Conservation (phyloP, 2,888 invertebrate species). For the Aphrophora alni region DNA sequence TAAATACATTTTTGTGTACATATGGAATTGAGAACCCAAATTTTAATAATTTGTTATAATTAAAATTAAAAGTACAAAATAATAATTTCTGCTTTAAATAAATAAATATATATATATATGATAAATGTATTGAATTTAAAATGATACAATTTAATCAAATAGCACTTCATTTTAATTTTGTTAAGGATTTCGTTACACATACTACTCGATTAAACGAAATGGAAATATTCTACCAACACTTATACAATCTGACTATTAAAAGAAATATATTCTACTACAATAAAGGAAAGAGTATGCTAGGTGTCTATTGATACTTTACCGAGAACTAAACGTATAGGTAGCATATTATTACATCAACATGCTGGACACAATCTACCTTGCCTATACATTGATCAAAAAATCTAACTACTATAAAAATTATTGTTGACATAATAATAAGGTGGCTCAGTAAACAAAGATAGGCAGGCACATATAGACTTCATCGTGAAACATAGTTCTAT, state of each 20-base stretch:
- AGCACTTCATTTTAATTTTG: neutral
- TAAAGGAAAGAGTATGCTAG: neutral
- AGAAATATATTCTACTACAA: neutral
- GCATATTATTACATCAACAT: neutral
- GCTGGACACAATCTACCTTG: neutral
- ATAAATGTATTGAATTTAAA: too few relatives aligned
- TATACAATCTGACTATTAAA: neutral
- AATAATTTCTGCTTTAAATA: too few relatives aligned
- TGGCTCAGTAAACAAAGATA: too few relatives aligned
- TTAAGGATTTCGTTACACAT: neutral
- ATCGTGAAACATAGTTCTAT: too few relatives aligned
- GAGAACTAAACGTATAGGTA: neutral
- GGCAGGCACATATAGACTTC: too few relatives aligned
- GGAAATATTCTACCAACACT: neutral
- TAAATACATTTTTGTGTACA: too few relatives aligned
- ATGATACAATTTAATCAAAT: neutral
- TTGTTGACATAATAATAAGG: too few relatives aligned
- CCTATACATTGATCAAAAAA: neutral
- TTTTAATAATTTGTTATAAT: too few relatives aligned
- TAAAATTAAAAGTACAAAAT: too few relatives aligned
- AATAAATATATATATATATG: too few relatives aligned
- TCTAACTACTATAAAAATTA: too few relatives aligned
- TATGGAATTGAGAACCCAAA: too few relatives aligned
- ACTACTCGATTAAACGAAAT: neutral
- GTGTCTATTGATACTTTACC: neutral